These are phyloP conservation scores for Corapipo altera DNA, from an alignment of 2,113 vertebrate species.

Conservation along the genomic window DNA sequence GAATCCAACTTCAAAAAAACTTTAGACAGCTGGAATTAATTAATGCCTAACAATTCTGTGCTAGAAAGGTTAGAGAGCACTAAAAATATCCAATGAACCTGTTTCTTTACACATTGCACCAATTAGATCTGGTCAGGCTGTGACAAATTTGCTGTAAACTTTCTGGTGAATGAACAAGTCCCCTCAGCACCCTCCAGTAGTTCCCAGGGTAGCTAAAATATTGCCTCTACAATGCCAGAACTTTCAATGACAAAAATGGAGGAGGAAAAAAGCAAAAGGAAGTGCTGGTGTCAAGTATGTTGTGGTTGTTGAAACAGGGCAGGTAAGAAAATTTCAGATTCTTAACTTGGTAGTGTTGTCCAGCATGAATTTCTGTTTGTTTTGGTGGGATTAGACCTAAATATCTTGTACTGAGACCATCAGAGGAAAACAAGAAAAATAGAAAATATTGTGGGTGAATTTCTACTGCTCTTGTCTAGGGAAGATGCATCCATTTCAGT, in stretches of 20 bases:
- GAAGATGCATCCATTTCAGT: not conserved
- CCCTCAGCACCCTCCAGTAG: not conserved
- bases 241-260: not conserved
- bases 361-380: not conserved
- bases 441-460: not conserved
- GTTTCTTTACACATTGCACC: not conserved
- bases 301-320: not conserved
- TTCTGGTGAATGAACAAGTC: not conserved
- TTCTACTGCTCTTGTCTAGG: not conserved
- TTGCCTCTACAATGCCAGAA: not conserved
- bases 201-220: not conserved
- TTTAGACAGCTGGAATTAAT: constrained; percentile 17
- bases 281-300: not conserved
- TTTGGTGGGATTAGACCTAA: not conserved
- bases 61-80: not conserved
- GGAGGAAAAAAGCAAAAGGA: not conserved
- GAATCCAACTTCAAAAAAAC: not conserved
- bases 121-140: not conserved
- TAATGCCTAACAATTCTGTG: not conserved
- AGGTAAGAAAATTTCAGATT: not conserved
- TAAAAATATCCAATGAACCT: not conserved
- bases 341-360: not conserved
- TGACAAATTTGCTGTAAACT: constrained; percentile 23
- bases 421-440: not conserved
- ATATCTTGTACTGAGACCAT: not conserved